These are phyloP conservation scores for Halocaridina rubra DNA, from an alignment of 2,888 invertebrate genomes.

Conservation along the genomic window DNA sequence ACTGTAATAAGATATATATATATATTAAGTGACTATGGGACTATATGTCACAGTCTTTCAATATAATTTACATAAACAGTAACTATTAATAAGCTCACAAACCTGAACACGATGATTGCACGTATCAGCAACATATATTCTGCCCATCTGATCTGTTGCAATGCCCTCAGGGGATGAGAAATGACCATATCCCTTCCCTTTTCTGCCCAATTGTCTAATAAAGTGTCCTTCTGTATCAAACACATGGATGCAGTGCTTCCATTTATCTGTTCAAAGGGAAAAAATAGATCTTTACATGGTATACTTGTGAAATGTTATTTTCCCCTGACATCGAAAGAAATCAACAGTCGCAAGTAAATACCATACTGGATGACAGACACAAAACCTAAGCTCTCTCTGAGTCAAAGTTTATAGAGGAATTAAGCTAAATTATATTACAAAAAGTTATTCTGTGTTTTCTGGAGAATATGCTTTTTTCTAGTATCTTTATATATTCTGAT, in stretches of 20 bases:
- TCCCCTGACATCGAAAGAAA: no score
- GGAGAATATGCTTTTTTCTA: no score
- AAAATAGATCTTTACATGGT: no score
- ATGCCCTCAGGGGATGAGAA: slow-evolving; percentile 82
- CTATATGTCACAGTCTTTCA: not conserved
- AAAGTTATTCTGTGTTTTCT: no score
- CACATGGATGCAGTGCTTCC: slow-evolving; percentile 78
- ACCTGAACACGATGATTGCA: slow-evolving; percentile 79
- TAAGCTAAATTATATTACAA: no score
- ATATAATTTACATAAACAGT: not conserved
- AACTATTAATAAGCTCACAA: not conserved
- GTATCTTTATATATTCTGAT: no score
- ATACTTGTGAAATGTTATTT: no score
- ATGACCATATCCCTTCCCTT: slow-evolving; percentile 75
- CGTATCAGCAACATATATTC: slow-evolving; percentile 81
- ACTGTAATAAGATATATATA: no score
- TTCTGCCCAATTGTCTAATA: slow-evolving; percentile 75
- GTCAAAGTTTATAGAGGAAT: no score
- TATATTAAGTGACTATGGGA: not conserved
- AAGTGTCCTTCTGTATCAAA: slow-evolving; percentile 76
- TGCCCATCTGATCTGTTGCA: slow-evolving; percentile 72
- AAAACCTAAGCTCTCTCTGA: no score
- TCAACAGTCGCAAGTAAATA: no score
- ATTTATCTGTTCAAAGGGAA: slow-evolving; percentile 72
- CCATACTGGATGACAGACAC: no score